Conservation (phyloP, 2,113 vertebrate species). For the Neolamprologus tretocephalus region DNA sequence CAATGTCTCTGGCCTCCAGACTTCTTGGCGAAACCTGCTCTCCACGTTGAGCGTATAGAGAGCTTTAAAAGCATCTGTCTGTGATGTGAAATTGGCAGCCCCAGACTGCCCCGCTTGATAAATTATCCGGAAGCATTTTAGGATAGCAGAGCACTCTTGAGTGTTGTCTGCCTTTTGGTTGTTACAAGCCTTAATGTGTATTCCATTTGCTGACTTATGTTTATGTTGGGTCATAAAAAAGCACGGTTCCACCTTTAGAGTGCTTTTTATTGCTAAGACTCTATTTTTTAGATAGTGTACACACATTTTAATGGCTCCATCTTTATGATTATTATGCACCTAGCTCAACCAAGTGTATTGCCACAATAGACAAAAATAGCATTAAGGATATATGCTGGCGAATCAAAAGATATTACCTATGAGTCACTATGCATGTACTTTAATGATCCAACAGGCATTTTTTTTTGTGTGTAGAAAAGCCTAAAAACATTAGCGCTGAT, state of each 20-base stretch:
- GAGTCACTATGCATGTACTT: not conserved
- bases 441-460: not conserved
- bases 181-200: not conserved
- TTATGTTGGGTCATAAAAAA: constrained; percentile 15
- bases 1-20: constrained; percentile 10
- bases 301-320: not conserved
- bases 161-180: not conserved
- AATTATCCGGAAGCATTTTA: constrained; percentile 20
- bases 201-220: not conserved
- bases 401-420: not conserved
- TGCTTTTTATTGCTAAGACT: constrained; percentile 14
- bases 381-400: not conserved
- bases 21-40: not conserved
- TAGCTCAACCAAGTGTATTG: not conserved
- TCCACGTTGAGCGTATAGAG: not conserved
- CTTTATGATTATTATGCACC: not conserved
- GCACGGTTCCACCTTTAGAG: constrained; percentile 8
- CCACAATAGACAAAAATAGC: not conserved
- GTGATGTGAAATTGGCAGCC: constrained; percentile 9
- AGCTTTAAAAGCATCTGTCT: not conserved
- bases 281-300: not conserved
- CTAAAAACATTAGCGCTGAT: not conserved
- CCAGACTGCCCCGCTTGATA: not conserved
- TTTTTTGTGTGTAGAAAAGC: not conserved
- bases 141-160: not conserved